Base-by-base conservation (phyloP, 2,797 vertebrate genomes). In the Agapornis canus region DNA sequence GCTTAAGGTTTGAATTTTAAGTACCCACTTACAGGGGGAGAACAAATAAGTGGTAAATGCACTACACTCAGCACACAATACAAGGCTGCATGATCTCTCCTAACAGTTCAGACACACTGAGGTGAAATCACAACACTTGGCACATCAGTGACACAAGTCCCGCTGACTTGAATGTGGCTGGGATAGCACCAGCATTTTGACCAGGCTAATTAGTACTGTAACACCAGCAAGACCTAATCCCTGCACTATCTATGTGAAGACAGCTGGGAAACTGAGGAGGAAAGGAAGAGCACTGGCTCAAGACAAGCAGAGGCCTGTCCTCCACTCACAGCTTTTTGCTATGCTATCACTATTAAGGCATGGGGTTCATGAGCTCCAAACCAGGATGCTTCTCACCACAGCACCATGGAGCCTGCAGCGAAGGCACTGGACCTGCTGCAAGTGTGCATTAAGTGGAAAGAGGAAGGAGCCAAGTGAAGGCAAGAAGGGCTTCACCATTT, bases 401-500 rank as follows among this genome's bases (percentile, higher is more conserved):
- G 57, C 39, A 2, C 6, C 26, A 42, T 42, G 16, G 26, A 78
- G 49, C 47, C 56, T 4, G 19, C 35, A 6, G 52, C 54, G 39
- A 6, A 43, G 40, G 59, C 4, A 1, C 52, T 15, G 43, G 42
- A 15, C 29, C 64, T 20, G 42, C n/a, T 22, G 49, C 48, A 81
- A 20, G 26, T 1, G 9, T 0, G 0, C n/a, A 5, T 18, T 5
- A 26, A 47, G 22, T 2, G 3, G 40, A 32, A 52, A 66, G 14
- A 70, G 32, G 42, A n/a, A 10, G n/a, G 11, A 48, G 37, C 11
- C 2, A 0, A 32, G 19, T 8, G 27, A 37, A 32, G 8, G 54
- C 54, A 27, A 1, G n/a, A n/a, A 0, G 0, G 5, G 35, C 63
- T 54, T n/a, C 47, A 8, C 17, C 2, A 1, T 19, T 75, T 9